A percentile compares a stretch with the other conserved stretches of the same genome.
Conservation (phyloP, 2,888 invertebrate genomes). For the Drosophila pegasa region DNA sequence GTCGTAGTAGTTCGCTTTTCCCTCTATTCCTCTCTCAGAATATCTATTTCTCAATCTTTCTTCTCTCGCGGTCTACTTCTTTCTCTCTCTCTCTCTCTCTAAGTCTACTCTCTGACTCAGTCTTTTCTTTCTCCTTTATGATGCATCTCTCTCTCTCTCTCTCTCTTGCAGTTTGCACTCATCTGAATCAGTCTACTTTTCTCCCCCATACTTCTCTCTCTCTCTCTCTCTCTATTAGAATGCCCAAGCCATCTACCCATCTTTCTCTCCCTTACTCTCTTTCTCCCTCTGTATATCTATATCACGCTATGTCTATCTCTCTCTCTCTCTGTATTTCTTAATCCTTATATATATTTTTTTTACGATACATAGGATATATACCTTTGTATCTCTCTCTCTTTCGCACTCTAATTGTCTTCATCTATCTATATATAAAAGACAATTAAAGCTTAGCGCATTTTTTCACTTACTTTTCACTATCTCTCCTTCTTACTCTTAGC, state of each 20-base stretch:
- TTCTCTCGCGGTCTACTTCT: too few species aligned
- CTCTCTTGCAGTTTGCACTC: neutral
- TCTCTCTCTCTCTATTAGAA: neutral
- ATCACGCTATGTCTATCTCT: neutral
- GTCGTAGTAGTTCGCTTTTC: too few species aligned
- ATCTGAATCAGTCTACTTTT: too few species aligned
- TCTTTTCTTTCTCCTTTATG: neutral
- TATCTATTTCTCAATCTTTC: too few species aligned
- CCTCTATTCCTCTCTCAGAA: neutral
- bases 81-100: neutral
- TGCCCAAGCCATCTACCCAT: too few species aligned
- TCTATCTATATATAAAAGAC: neutral
- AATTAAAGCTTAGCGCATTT: neutral
- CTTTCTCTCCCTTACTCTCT: neutral
- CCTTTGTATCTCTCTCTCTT: neutral
- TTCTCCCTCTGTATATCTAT: neutral
- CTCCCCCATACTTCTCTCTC: neutral
- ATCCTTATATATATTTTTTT: too few species aligned
- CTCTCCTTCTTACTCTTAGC: neutral
- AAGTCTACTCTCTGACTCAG: neutral
- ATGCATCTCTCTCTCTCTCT: neutral
- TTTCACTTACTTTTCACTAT: neutral
- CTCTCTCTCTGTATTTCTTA: neutral
- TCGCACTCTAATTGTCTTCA: neutral
- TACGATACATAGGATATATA: too few species aligned